Percentiles rank a stretch among this genome's conserved stretches.
phyloP scores from a whole-genome alignment of 2,888 invertebrate genomes.

The Galeruca laticollis region DNA sequence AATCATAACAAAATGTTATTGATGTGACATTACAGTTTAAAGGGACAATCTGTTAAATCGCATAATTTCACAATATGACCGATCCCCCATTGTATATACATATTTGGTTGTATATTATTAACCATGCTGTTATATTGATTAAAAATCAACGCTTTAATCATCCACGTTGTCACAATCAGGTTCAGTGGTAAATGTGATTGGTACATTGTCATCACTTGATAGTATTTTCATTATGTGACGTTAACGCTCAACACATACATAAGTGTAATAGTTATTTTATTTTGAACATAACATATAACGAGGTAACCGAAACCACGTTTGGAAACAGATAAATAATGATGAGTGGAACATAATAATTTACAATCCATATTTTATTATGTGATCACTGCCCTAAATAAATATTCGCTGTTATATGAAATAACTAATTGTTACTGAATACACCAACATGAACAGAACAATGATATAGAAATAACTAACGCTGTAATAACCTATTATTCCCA shows the following conservation, averaged over 20 bases:
- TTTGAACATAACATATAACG: not conserved
- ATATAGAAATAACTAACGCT: too few relatives aligned
- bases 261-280: not conserved
- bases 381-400: not conserved
- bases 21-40: too few relatives aligned
- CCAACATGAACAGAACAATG: too few relatives aligned
- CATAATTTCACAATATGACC: too few relatives aligned
- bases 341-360: not conserved
- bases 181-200: not conserved
- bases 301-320: not conserved
- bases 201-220: constrained; percentile 2
- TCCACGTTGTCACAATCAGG: not conserved
- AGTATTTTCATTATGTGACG: not conserved
- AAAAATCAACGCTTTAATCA: not conserved
- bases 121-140: not conserved
- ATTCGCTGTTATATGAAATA: too few relatives aligned
- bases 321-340: not conserved
- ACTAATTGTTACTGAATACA: too few relatives aligned
- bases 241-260: not conserved
- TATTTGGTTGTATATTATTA: not conserved
- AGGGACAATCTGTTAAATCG: too few relatives aligned
- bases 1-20: too few relatives aligned
- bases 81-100: not conserved
- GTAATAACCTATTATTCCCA: too few relatives aligned
- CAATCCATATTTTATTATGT: not conserved